Conservation (phyloP, 2,797 vertebrate genomes). For the Onychomys arenicola region DNA sequence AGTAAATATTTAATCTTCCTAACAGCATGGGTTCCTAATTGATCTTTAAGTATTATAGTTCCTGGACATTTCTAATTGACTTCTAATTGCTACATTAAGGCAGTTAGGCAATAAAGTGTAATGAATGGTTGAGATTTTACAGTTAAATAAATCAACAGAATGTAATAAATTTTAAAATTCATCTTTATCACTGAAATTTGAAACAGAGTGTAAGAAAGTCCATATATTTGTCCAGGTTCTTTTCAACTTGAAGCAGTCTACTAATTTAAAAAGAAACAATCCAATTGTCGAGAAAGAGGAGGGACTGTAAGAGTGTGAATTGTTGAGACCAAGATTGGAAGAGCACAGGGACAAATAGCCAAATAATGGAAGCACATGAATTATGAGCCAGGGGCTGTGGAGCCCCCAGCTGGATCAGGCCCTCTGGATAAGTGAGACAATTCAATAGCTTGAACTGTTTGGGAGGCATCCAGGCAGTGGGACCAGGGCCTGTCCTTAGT, state of each 20-base stretch:
- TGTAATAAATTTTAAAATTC: conserved; percentile 60
- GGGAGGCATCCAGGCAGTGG: too few species aligned
- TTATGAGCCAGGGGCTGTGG: too few species aligned
- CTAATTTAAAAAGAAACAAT: background rate
- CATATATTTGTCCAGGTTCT: background rate
- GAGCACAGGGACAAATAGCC: too few species aligned
- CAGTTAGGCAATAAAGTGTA: conserved; percentile 77
- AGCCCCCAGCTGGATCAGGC: too few species aligned
- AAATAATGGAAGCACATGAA: too few species aligned
- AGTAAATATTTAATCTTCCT: conserved; percentile 89
- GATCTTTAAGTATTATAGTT: conserved; percentile 87
- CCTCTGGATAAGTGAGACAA: too few species aligned
- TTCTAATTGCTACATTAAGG: conserved; percentile 85
- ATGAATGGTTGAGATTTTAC: conserved; percentile 67
- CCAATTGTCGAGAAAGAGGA: too few species aligned
- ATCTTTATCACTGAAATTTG: conserved; percentile 51
- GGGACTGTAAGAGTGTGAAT: too few species aligned
- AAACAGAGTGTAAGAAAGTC: background rate
- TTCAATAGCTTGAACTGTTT: too few species aligned
- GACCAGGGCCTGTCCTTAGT: too few species aligned
- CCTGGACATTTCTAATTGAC: conserved; percentile 84
- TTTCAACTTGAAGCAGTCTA: background rate
- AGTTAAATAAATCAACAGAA: conserved; percentile 70
- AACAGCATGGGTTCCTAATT: conserved; percentile 87
- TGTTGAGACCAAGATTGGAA: too few species aligned